These are phyloP conservation scores for Sebastes glaucus DNA, from an alignment of 2,797 vertebrate species.

Conservation along the genomic window DNA sequence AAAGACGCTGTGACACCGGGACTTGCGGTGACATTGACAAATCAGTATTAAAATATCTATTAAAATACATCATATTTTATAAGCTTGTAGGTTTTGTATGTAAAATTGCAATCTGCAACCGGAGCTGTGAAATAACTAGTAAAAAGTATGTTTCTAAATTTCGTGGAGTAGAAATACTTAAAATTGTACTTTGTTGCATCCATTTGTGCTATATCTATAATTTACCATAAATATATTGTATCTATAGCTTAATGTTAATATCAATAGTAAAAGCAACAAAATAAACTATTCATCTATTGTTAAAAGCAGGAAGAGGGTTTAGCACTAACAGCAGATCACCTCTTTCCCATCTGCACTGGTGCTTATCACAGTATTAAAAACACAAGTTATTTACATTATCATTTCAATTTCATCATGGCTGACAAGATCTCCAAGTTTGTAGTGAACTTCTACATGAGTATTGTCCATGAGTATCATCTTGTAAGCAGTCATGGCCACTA, in stretches of 20 bases:
- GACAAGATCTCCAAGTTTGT: not conserved
- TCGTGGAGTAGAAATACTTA: not conserved
- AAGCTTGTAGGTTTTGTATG: too few species aligned
- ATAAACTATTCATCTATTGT: not conserved
- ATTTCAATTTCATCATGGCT: not conserved
- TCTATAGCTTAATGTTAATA: not conserved
- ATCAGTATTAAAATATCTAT: conserved; percentile 60
- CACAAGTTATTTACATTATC: not conserved
- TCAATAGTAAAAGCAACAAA: not conserved
- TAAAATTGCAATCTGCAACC: too few species aligned
- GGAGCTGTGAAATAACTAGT: too few species aligned
- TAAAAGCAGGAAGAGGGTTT: not conserved
- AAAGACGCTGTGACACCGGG: not conserved
- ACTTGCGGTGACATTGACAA: conserved; percentile 74
- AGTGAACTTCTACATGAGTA: not conserved
- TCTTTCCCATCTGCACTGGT: not conserved
- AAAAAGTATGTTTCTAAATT: too few species aligned
- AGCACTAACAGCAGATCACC: not conserved
- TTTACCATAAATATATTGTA: not conserved
- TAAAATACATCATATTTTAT: too few species aligned
- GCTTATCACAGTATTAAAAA: not conserved
- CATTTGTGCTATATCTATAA: not conserved
- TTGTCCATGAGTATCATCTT: not conserved
- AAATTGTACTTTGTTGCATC: not conserved
- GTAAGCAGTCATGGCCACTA: not conserved